Evolutionary conservation across 2,888 invertebrate genomes (phyloP).

Genomic region (Diarsia brunnea): DNA sequence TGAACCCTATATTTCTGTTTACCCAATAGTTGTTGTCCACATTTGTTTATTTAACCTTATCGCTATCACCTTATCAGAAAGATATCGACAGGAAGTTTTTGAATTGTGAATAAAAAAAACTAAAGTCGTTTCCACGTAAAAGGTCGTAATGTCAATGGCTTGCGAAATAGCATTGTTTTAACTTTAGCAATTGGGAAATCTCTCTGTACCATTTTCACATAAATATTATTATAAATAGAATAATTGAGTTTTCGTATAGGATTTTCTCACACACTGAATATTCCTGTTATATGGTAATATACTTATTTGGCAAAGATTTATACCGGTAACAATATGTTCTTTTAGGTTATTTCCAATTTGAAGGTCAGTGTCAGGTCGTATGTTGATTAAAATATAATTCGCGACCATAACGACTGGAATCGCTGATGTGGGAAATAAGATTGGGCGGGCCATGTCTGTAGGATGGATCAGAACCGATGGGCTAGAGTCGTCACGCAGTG

Average conservation of each 20-base stretch:
- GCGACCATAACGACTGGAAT: too few relatives aligned
- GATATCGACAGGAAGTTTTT: conserved; percentile 26
- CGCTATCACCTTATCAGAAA: conserved; percentile 37
- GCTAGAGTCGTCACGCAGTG: too few relatives aligned
- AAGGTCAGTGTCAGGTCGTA: too few relatives aligned
- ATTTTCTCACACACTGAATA: background rate
- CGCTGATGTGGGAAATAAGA: too few relatives aligned
- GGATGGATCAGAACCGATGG: too few relatives aligned
- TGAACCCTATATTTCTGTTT: conserved; percentile 9
- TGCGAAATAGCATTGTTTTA: conserved; percentile 9
- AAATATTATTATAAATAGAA: background rate
- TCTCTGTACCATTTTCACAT: background rate
- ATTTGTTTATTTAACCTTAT: conserved; percentile 47
- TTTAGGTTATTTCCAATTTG: too few relatives aligned
- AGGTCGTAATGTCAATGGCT: conserved; percentile 38
- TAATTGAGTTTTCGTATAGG: background rate
- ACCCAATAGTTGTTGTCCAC: conserved; percentile 22
- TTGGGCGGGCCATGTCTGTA: too few relatives aligned
- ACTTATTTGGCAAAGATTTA: background rate
- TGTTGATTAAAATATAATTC: too few relatives aligned
- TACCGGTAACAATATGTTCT: background rate
- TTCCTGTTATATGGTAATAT: background rate
- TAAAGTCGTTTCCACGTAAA: conserved; percentile 2
- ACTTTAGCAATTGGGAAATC: background rate
- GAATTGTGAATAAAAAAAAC: conserved; percentile 2